Evolutionary conservation across 92 coral and sea anemone genomes (phyloP), one percentile per base, ranked within the genome.

Genomic region (Paramuricea clavata): DNA sequence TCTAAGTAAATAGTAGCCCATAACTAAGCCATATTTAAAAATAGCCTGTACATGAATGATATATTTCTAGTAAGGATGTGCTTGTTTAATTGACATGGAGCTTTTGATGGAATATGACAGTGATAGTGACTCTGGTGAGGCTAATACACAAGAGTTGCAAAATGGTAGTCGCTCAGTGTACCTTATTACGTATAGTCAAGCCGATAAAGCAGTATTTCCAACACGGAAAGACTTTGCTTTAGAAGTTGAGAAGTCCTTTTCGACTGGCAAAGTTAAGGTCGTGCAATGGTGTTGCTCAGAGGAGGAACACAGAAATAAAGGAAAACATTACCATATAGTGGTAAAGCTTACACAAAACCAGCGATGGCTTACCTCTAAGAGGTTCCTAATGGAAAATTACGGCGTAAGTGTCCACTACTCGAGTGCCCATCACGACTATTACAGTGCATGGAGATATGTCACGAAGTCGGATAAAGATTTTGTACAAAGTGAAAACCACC

Each of bases 241-340:
- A 11, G 76, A 2, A 13, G 76, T 69, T 7, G 76, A 23, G 25
- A 33, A 69, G 43, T 69, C 76, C 21, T 69, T 69, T 42, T 30
- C 49, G 17, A 7, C 1, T 41, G 76, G 43, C 36, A 69, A 41
- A 6, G 36, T 65, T 30, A 41, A 25, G 4, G 80, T 86, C 21
- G 25, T 62, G n/a, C 85, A 86, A 62, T 86, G 90, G 86, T 49
- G 64, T 47, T 86, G 86, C 57, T 23, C 86, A n/a, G 43, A 49
- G 54, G 90, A 86, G 35, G 43, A 30, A n/a, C 86, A 86, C 61
- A 41, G 22, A 74, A 54, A 47, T 19, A 36, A 34, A 31, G 90
- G 90, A 13, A 75, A 15, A 5, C 86, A 86, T 44, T 86, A 78
- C 61, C 90, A 86, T 28, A 62, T 86, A 83, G 85, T 61, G 28